A percentile compares a stretch with the other conserved stretches of the same genome.
phyloP scores from a whole-genome alignment of 2,113 vertebrate species.

The Nipponia nippon region DNA sequence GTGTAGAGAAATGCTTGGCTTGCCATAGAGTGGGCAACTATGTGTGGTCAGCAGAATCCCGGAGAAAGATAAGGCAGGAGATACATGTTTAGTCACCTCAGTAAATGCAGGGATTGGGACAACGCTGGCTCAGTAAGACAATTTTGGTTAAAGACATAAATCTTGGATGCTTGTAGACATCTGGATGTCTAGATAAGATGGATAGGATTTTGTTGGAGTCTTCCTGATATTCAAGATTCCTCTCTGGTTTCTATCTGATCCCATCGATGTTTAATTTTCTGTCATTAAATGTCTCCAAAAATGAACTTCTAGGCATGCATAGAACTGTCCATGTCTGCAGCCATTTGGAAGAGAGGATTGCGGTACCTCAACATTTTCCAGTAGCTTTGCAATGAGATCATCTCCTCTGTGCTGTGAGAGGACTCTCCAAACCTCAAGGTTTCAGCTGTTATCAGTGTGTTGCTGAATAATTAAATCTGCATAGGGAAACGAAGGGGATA shows the following conservation, averaged over 20 bases:
- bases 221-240: background rate
- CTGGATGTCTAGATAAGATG: background rate
- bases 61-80: background rate
- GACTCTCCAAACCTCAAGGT: background rate
- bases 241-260: background rate
- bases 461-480: background rate
- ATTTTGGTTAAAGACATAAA: background rate
- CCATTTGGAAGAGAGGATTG: background rate
- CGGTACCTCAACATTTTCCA: background rate
- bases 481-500: background rate
- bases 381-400: background rate
- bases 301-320: background rate
- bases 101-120: background rate
- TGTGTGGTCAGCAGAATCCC: background rate
- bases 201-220: background rate
- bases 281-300: background rate
- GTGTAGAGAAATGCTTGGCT: background rate
- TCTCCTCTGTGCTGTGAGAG: background rate
- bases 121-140: accelerated
- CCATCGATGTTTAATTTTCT: background rate
- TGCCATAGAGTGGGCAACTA: background rate
- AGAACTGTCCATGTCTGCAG: background rate
- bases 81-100: background rate
- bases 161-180: background rate
- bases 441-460: background rate